Base-by-base conservation (phyloP, 2,113 vertebrate genomes). In the Phasianus colchicus region DNA sequence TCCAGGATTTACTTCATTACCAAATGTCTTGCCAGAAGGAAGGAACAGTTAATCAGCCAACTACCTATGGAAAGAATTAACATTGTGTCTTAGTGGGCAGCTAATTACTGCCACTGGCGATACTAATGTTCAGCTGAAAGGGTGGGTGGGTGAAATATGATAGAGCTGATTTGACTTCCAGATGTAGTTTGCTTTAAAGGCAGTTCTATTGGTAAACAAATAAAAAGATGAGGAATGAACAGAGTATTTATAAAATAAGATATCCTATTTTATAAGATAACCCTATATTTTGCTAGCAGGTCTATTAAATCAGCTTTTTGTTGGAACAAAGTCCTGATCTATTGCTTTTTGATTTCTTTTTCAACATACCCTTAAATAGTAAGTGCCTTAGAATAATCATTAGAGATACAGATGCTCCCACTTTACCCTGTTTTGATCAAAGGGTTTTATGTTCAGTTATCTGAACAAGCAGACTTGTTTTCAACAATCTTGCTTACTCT, bases 1-100 rank as follows among this genome's bases (percentile, higher is more conserved):
- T 85, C 74, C 85, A 90, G 94, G 29, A n/a, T 77, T 93, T 93
- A 80, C 48, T 48, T 86, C 60, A 92, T 24, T 91, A 70, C 7
- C 36, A 83, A 76, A 70, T 45, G 52, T 13, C 67, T 86, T 86
- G 86, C 87, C 86, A 92, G 76, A 93, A 88, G 48, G 66, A 83
- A 86, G 63, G 38, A 88, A 52, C 7, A 65, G 55, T 86, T 89
- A 47, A 83, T 87, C 64, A 85, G 54, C 30, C 79, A 84, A 75
- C 20, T 24, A 90, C 43, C 73, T 60, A 82, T 9, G 30, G 70
- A 73, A 91, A 94, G 21, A 94, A 87, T 10, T 55, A 89, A 30
- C 38, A 30, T 24, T 83, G 57, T 64, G 63, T 74, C 77, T 55
- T 64, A 34, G 11, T 1, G 3, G 61, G 43, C 54, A 88, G 66